phyloP scores from a whole-genome alignment of 2,888 invertebrate species.

The Fragum whitleyi region DNA sequence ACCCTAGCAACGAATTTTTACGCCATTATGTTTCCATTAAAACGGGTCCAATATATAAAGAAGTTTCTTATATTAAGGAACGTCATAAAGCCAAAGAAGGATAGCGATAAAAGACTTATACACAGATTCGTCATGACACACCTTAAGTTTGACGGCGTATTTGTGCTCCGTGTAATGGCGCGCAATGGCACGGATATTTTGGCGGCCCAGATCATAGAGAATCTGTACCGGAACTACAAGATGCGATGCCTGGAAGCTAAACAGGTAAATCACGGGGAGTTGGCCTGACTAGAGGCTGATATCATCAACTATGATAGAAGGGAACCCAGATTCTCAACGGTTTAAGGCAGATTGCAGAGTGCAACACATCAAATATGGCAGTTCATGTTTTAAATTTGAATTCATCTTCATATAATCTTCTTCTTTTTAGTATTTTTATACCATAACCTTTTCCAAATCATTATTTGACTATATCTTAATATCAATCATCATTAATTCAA shows the following conservation, averaged over 20 bases:
- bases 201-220: slow-evolving; percentile 71
- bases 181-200: slow-evolving; percentile 78
- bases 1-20: slow-evolving; percentile 75
- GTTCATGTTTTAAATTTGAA: no score
- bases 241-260: slow-evolving; percentile 34
- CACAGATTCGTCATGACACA: slow-evolving; percentile 74
- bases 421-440: no score
- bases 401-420: no score
- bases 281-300: slow-evolving; percentile 20
- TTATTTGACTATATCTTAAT: no score
- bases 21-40: slow-evolving; percentile 74
- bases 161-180: slow-evolving; percentile 73
- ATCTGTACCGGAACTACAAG: slow-evolving; percentile 68
- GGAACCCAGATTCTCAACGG: slow-evolving; percentile 10
- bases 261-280: slow-evolving; percentile 39
- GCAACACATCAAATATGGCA: neutral
- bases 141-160: slow-evolving; percentile 77
- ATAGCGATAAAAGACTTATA: slow-evolving; percentile 66
- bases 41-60: slow-evolving; percentile 75
- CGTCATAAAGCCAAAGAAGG: slow-evolving; percentile 62
- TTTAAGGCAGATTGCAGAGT: neutral
- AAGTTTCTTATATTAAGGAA: slow-evolving; percentile 74
- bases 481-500: no score
- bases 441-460: no score
- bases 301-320: slow-evolving; percentile 27